A percentile compares a stretch with the other conserved stretches of the same genome.
These are phyloP conservation scores for Misgurnus anguillicaudatus DNA, from an alignment of 2,113 vertebrate species.

Conservation along the genomic window DNA sequence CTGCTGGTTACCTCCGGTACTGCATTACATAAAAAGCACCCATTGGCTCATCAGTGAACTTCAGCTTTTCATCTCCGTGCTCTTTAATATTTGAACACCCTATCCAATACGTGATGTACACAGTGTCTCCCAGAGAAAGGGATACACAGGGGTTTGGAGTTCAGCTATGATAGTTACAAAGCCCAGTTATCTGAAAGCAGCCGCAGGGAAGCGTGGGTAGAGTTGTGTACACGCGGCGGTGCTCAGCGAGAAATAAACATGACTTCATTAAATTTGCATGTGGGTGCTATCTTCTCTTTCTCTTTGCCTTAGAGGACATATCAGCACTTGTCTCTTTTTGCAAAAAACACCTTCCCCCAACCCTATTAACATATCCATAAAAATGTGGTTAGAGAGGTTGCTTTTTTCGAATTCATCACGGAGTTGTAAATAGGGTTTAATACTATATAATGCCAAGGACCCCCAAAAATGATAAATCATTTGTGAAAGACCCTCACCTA, in stretches of 20 bases:
- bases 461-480: no score
- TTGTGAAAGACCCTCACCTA: no score
- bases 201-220: slow-evolving; percentile 17
- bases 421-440: no score
- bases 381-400: no score
- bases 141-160: slow-evolving; percentile 3
- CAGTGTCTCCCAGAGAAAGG: slow-evolving; percentile 6
- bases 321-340: background rate
- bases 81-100: slow-evolving; percentile 26
- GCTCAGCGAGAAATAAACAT: slow-evolving; percentile 43
- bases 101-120: slow-evolving; percentile 10
- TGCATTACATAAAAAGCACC: background rate
- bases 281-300: slow-evolving; percentile 20
- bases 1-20: background rate
- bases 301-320: slow-evolving; percentile 13
- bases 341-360: background rate
- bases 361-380: background rate
- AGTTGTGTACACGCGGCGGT: background rate
- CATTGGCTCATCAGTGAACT: background rate
- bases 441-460: no score
- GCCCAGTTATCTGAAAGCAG: slow-evolving; percentile 11
- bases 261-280: slow-evolving; percentile 49
- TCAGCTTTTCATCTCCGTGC: background rate
- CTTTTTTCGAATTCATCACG: no score
- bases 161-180: slow-evolving; percentile 10